A percentile compares a stretch with the other conserved stretches of the same genome.
Conservation (phyloP, 2,888 invertebrate species). For the Coelinius sp. region DNA sequence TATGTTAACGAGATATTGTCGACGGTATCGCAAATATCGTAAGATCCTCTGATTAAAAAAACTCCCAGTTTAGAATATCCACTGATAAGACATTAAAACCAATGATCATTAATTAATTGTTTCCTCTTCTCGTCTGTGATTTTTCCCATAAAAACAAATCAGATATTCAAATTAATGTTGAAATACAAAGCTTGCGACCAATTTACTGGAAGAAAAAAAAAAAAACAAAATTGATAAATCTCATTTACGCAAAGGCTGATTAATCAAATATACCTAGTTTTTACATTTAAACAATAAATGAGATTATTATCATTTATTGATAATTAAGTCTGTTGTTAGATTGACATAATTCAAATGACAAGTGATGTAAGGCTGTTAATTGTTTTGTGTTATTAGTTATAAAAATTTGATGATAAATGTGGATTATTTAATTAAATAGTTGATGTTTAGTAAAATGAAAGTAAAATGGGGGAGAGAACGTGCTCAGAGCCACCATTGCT, state of each 20-base stretch:
- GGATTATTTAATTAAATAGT: conserved; percentile 1
- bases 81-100: not conserved
- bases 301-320: not conserved
- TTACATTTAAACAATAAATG: conserved; percentile 3
- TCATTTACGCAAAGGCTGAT: conserved; percentile 26
- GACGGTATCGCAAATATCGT: conserved; percentile 57
- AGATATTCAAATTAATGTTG: not conserved
- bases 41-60: conserved; percentile 55
- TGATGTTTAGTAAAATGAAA: conserved; percentile 31
- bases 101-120: not conserved
- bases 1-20: conserved; percentile 54
- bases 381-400: not conserved
- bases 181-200: not conserved
- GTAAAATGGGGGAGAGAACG: conserved; percentile 30
- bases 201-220: too few species aligned
- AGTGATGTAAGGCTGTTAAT: conserved; percentile 20
- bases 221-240: conserved; percentile 9
- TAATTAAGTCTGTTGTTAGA: not conserved
- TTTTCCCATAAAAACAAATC: not conserved
- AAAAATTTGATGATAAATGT: not conserved
- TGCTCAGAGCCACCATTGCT: conserved; percentile 16
- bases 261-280: conserved; percentile 22
- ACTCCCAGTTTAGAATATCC: not conserved
- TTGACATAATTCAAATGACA: not conserved
- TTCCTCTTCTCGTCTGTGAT: not conserved